These are phyloP conservation scores for Sthenelais limicola DNA, from an alignment of 2,888 invertebrate species.

Conservation along the genomic window DNA sequence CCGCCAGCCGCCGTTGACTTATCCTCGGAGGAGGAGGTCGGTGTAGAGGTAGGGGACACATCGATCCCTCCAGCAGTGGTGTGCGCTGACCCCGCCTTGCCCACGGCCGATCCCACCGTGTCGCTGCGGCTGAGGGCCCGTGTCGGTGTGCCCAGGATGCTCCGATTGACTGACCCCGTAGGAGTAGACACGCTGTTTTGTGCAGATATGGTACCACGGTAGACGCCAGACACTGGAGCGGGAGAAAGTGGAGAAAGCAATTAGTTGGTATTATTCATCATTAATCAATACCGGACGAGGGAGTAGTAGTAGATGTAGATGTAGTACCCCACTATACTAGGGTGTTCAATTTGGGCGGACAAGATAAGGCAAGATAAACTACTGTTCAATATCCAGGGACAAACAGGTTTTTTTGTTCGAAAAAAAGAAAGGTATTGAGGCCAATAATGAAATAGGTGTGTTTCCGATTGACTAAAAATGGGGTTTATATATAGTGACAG, in stretches of 20 bases:
- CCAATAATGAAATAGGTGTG: too few species aligned
- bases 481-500: too few species aligned
- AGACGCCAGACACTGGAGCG: constrained; percentile 29
- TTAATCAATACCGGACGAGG: too few species aligned
- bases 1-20: neutral
- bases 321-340: too few species aligned
- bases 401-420: too few species aligned
- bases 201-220: constrained; percentile 19
- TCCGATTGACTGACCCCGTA: neutral
- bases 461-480: too few species aligned
- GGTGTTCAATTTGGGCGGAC: too few species aligned
- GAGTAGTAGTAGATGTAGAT: too few species aligned
- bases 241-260: neutral
- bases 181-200: constrained; percentile 1
- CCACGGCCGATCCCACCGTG: neutral
- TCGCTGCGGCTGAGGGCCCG: neutral
- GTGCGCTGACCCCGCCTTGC: neutral
- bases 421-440: too few species aligned
- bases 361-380: too few species aligned
- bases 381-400: too few species aligned
- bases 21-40: neutral
- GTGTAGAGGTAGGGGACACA: neutral
- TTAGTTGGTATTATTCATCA: too few species aligned
- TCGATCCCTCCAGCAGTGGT: neutral
- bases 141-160: constrained; percentile 7